Evolutionary conservation across 2,797 vertebrate genomes (phyloP), one percentile per base, ranked within the genome.

Genomic region (Chloroceryle amazona): DNA sequence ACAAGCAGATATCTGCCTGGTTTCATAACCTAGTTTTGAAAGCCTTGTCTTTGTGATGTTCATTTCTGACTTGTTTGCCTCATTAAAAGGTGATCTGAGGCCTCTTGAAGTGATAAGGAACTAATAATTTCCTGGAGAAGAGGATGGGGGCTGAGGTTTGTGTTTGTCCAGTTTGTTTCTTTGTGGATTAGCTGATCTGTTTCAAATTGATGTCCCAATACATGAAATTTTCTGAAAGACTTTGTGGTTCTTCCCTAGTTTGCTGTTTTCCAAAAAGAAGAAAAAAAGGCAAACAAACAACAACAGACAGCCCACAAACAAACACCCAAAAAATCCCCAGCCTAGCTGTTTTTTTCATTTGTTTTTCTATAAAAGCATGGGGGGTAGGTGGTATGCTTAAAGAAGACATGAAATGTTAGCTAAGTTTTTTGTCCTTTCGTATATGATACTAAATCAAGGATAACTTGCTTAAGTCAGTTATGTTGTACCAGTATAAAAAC

Each of bases 121-220:
- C 9, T 5, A 13, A 6, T 33, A 33, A 54, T 31, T 23, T 68
- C 11, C 11, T 1, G 0, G 0, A 1, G 21, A 8, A 21, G 4
- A 5, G 3, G 2, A 5, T 7, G 4, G 3, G 6, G 4, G 5
- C 22, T 65, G 63, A n/a, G 46, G 11, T 62, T 22, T 85, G 26
- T 0, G 0, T 47, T 47, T 66, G 31, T 26, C 10, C 10, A 1
- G 2, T 31, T 57, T 28, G 15, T 4, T 35, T 74, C 52, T 49
- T 54, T 12, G 33, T 9, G 8, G 13, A 13, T 92, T 81, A 13
- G 1, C 5, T 39, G 29, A 4, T 44, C 1, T 31, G 7, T 33
- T 73, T 65, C 39, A 31, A 39, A 26, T 21, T 37, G 4, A 14
- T 18, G 7, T 57, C 6, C 41, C n/a, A 28, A 85, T 52, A 13